phyloP scores from a whole-genome alignment of 1,140 invertebrate species.

The Caenorhabditis inopinata region DNA sequence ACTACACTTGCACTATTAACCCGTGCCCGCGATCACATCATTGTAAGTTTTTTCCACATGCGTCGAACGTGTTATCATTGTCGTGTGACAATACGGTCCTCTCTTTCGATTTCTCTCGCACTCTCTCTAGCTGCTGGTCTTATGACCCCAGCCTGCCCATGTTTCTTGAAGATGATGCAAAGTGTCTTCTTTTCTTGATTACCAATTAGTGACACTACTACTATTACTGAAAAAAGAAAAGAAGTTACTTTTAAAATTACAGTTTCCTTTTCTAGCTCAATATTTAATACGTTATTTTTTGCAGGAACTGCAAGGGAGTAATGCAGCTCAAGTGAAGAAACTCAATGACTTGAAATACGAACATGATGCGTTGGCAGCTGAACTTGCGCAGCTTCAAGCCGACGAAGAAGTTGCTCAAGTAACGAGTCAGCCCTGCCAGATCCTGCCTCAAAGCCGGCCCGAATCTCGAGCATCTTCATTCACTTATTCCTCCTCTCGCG shows the following conservation, averaged over 20 bases:
- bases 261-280: background rate
- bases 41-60: constrained; percentile 51
- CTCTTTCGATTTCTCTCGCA: background rate
- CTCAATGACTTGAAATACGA: background rate
- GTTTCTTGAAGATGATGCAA: constrained; percentile 23
- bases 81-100: constrained; percentile 21
- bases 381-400: constrained; percentile 17
- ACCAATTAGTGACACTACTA: background rate
- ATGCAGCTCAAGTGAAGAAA: background rate
- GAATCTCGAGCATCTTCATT: constrained; percentile 12
- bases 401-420: background rate
- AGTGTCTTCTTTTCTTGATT: background rate
- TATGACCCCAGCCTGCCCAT: background rate
- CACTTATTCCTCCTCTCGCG: background rate
- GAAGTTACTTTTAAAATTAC: background rate
- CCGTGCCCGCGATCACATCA: constrained; percentile 61
- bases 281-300: background rate
- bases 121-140: constrained; percentile 11
- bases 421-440: background rate
- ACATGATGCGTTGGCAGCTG: background rate
- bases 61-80: constrained; percentile 27
- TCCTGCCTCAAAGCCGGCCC: background rate
- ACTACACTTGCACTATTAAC: constrained; percentile 63
- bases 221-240: background rate
- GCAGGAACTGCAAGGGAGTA: background rate